These are phyloP conservation scores for Notospermus geniculatus DNA, from an alignment of 1,140 invertebrate species.

Conservation along the genomic window DNA sequence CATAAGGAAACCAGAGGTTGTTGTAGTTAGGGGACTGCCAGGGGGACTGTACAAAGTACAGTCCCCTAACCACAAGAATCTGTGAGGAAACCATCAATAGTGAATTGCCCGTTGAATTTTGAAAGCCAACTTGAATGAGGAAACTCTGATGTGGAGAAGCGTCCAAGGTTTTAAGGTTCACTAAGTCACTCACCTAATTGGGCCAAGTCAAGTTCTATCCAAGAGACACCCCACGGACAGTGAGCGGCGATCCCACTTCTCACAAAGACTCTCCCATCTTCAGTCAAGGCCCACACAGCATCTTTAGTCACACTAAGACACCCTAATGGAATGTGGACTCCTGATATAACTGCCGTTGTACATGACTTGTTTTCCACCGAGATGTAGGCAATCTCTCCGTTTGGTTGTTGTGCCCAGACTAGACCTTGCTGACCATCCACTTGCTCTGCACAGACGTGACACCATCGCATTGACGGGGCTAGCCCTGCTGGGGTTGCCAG, in stretches of 20 bases:
- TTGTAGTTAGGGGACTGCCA: no score
- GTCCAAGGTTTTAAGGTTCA: no score
- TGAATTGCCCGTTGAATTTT: no score
- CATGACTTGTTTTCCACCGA: conserved; percentile 30
- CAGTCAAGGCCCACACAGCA: conserved; percentile 58
- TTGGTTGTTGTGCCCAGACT: conserved; percentile 55
- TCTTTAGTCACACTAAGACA: conserved; percentile 51
- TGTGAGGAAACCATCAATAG: no score
- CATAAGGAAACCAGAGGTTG: no score
- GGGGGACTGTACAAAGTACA: no score
- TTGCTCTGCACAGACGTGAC: neutral
- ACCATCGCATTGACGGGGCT: conserved; percentile 5
- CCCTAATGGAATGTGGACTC: conserved; percentile 27
- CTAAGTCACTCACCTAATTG: conserved; percentile 56
- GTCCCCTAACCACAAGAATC: no score
- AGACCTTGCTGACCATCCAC: conserved; percentile 35
- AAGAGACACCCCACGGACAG: conserved; percentile 52
- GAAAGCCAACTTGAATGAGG: no score
- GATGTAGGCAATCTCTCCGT: conserved; percentile 55
- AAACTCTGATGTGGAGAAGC: no score
- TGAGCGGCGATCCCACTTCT: conserved; percentile 53
- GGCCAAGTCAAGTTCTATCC: conserved; percentile 55
- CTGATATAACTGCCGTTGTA: conserved; percentile 21
- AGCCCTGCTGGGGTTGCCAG: neutral
- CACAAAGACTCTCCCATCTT: conserved; percentile 54